Evolutionary conservation across 2,888 invertebrate genomes (phyloP), one percentile per base, ranked within the genome.

Genomic region (Agonopterix subpropinquella): DNA sequence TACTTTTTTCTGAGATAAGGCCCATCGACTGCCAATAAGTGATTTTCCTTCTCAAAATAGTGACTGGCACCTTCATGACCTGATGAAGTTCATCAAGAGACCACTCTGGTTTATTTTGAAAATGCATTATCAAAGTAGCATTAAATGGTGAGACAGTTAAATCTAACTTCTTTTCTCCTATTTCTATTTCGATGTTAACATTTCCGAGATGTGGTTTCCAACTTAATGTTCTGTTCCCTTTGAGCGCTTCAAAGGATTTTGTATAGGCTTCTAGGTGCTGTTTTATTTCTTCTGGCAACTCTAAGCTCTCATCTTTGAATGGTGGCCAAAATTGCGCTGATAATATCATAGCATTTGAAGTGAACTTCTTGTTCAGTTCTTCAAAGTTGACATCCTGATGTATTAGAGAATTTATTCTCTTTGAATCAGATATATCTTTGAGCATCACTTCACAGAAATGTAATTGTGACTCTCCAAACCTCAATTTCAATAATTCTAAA

Each of bases 371-470:
- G 59, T 76, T 76, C 1, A 80, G 61, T 46, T 64, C 67, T 60
- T 80, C 81, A 56, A 83, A 87, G 59, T 90, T 92, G 4, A 90
- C 87, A 63, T 95, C 94, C 57, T 94, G 92, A 61, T 95, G 94
- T 57, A 96, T 94, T 47, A 95, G 91, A 8, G 94, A 91, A 81
- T 98, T 98, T 46, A 99, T 96, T 59, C 97, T 91, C 68, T 97
- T 96, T 0, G 99, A 99, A 78, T 99, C 98, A 15, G 95, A 94
- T 41, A 99, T 95, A 79, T 99, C 99, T 73, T 98, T 98, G 37
- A 99, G 82, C 99, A 99, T 99, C 0, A 98, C 98, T 88, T 99
- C 99, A 87, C 99, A 99, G 67, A 95, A 96, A 75, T 98, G 98
- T 48, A 99, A 82, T 61, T 98, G 95, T n/a, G 96, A 93, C 73